Evolutionary conservation across 2,797 vertebrate species (phyloP).

Genomic region (Hippoglossus hippoglossus): DNA sequence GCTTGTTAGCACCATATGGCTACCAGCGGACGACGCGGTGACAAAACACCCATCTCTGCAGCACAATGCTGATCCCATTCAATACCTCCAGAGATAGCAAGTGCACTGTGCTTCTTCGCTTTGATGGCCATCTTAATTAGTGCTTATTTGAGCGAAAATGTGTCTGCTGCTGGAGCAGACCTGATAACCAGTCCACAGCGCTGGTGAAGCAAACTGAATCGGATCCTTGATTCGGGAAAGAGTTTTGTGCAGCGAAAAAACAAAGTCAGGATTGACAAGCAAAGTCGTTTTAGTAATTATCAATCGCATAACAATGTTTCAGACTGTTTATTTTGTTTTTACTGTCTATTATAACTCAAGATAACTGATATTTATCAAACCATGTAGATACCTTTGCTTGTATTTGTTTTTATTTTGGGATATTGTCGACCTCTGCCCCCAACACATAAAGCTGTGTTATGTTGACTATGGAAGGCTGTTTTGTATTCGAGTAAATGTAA

Average conservation of each 20-base stretch:
- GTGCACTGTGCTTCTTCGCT: slow-evolving; percentile 5
- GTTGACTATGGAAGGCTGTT: not conserved
- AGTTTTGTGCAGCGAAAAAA: not conserved
- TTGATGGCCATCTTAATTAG: slow-evolving; percentile 56
- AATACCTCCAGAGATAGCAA: slow-evolving; percentile 20
- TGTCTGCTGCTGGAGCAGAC: slow-evolving; percentile 16
- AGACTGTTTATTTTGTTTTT: too few species aligned
- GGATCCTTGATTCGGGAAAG: not conserved
- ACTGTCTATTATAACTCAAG: too few species aligned
- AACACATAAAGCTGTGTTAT: too few species aligned
- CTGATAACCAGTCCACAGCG: slow-evolving; percentile 27
- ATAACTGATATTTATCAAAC: too few species aligned
- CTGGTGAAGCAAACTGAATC: slow-evolving; percentile 4
- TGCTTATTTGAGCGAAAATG: slow-evolving; percentile 40
- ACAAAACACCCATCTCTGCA: slow-evolving; percentile 31
- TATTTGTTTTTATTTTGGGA: too few species aligned
- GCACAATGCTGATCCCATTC: slow-evolving; percentile 43
- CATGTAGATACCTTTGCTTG: too few species aligned
- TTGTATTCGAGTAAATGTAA: not conserved
- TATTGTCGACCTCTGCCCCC: too few species aligned
- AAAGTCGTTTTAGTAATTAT: not conserved
- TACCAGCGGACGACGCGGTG: slow-evolving; percentile 19
- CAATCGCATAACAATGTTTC: too few species aligned
- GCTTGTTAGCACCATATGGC: slow-evolving; percentile 54
- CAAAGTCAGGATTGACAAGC: not conserved